These are phyloP conservation scores for Microtus montanus DNA, from an alignment of 2,113 vertebrate species.

Conservation along the genomic window DNA sequence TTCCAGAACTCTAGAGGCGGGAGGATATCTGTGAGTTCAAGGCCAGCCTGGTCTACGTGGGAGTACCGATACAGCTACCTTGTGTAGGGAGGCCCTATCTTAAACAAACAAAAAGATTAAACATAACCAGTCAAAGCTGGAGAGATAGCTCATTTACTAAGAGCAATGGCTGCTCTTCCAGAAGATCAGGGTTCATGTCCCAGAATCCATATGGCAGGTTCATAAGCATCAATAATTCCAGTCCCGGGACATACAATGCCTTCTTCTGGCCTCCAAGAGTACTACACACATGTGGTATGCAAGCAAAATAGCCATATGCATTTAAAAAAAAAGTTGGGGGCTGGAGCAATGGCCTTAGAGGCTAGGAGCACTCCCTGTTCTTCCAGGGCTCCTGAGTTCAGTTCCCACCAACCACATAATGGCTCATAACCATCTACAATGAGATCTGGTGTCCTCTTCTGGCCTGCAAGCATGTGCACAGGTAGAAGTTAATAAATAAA, in stretches of 20 bases:
- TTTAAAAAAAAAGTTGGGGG: not conserved
- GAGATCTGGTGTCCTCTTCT: too few relatives aligned
- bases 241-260: not conserved
- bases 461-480: too few relatives aligned
- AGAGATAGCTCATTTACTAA: not conserved
- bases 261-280: not conserved
- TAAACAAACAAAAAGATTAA: slow-evolving; percentile 3
- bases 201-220: not conserved
- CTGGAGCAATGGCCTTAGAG: too few relatives aligned
- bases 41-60: not conserved
- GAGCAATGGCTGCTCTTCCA: not conserved
- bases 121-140: not conserved
- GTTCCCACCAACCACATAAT: too few relatives aligned
- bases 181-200: not conserved
- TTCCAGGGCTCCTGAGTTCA: too few relatives aligned
- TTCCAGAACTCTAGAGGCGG: too few relatives aligned
- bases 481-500: too few relatives aligned
- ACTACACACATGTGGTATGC: not conserved
- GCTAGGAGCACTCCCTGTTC: too few relatives aligned
- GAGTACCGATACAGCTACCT: not conserved
- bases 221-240: not conserved
- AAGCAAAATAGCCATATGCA: not conserved
- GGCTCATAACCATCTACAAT: too few relatives aligned
- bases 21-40: not conserved
- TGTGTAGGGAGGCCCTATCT: not conserved